Conservation (phyloP, 2,113 vertebrate species). For the Burhinus bistriatus region DNA sequence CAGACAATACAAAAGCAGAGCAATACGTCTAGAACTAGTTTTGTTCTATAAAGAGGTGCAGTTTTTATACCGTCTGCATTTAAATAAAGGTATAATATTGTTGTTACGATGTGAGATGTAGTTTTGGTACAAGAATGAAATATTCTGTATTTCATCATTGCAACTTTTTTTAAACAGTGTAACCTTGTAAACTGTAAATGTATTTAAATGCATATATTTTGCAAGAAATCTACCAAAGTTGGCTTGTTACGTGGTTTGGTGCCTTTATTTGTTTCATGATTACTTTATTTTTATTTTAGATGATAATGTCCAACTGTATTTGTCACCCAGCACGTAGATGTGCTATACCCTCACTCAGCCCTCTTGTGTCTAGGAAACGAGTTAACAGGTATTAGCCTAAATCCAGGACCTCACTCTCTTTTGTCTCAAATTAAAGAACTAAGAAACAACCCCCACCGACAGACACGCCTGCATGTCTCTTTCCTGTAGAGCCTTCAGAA, state of each 20-base stretch:
- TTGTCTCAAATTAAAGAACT: neutral
- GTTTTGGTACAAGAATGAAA: slow-evolving; percentile 58
- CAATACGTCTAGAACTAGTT: neutral
- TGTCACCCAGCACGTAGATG: neutral
- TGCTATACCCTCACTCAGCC: neutral
- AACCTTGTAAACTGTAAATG: slow-evolving; percentile 21
- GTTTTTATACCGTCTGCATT: neutral
- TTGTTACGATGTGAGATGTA: neutral
- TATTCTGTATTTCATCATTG: slow-evolving; percentile 25
- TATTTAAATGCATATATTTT: slow-evolving; percentile 61
- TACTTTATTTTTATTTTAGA: neutral
- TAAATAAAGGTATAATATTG: slow-evolving; percentile 1
- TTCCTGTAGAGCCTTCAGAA: neutral
- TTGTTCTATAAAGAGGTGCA: neutral
- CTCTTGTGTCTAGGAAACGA: neutral
- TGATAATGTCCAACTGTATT: neutral
- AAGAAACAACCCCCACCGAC: fast-evolving
- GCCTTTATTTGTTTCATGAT: neutral
- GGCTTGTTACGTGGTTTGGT: neutral
- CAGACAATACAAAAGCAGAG: neutral
- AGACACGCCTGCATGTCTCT: fast-evolving
- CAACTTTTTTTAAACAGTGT: neutral
- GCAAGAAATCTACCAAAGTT: slow-evolving; percentile 44
- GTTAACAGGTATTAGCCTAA: neutral
- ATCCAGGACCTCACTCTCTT: neutral